These are phyloP conservation scores for Aelia acuminata DNA, from an alignment of 2,888 invertebrate genomes.

Conservation along the genomic window DNA sequence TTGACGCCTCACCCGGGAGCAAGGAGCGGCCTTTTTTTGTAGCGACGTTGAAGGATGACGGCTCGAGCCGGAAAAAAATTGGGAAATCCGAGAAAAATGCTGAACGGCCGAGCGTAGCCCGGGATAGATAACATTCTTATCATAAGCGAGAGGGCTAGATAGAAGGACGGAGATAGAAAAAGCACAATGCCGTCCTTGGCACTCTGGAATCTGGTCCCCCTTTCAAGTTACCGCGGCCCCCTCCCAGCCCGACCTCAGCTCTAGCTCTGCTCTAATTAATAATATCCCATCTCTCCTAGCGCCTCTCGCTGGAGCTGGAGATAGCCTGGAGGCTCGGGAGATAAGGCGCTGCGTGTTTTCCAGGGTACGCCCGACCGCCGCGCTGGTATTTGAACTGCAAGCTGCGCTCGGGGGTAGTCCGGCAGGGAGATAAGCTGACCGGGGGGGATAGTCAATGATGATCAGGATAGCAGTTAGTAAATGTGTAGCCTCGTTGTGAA, in stretches of 20 bases:
- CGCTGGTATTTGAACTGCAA: not conserved
- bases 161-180: constrained; percentile 51
- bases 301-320: not conserved
- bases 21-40: constrained; percentile 17
- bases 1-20: constrained; percentile 2
- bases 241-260: not conserved
- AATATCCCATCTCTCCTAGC: constrained; percentile 14
- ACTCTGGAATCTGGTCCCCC: constrained; percentile 50
- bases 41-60: constrained; percentile 54
- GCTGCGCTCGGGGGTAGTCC: constrained; percentile 3
- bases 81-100: constrained; percentile 57
- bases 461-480: not conserved
- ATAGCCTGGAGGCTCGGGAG: constrained; percentile 11
- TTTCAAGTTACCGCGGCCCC: constrained; percentile 47
- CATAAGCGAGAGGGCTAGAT: constrained; percentile 28
- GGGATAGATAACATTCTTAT: constrained; percentile 58
- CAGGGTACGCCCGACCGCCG: not conserved
- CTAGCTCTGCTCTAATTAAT: constrained; percentile 8
- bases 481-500: not conserved
- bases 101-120: not conserved
- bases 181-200: constrained; percentile 57
- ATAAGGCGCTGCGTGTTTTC: constrained; percentile 15
- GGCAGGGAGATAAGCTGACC: not conserved
- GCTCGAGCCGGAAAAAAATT: constrained; percentile 48
- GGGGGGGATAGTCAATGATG: not conserved